Base-by-base conservation (phyloP, 2,888 invertebrate species). In the Hydraecia micacea region DNA sequence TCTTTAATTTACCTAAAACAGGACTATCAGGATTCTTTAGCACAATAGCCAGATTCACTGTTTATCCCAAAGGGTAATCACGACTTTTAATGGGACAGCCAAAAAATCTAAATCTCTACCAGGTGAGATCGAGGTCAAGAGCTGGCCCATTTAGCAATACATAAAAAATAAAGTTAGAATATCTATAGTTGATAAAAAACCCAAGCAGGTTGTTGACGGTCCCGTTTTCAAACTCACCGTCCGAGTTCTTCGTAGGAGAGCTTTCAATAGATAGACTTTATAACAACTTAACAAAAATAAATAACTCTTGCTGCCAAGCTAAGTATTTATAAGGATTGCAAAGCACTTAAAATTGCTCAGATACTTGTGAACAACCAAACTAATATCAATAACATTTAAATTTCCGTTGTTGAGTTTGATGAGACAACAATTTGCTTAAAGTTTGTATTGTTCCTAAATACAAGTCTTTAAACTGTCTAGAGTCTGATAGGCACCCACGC, bases 191-290 rank as follows among this genome's bases (percentile, higher is more conserved):
- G 21, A 28, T 46, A 11, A 7, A 4, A n/a, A 42, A 6, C 18
- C 36, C 36, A n/a, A 28, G 9, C 52, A 46, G 32, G n/a, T 70
- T 70, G 32, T 58, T 58, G 32, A 28, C 49, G 42, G 66, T 39
- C 13, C 62, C 18, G 32, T 67, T 77, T 42, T 73, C 18, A 62
- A 39, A 52, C 9, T 28, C 13, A 18, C 11, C 9, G 1, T 42
- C 15, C 7, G 0, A 49, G n/a, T 78, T 46, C 8, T 62, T 32
- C n/a, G 9, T 36, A 9, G n/a, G 21, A 63, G 9, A 66, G 28
- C n/a, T n/a, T 42, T 8, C 4, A 60, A 21, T 15, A 67, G 13
- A 60, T 18, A 77, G 49, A 77, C 58, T 77, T 77, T 18, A 39
- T 11, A 77, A 28, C 55, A 28, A 25, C 49, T 58, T 1, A 39